Evolutionary conservation across 2,797 vertebrate genomes (phyloP), one percentile per base, ranked within the genome.

Genomic region (Chromis chromis): DNA sequence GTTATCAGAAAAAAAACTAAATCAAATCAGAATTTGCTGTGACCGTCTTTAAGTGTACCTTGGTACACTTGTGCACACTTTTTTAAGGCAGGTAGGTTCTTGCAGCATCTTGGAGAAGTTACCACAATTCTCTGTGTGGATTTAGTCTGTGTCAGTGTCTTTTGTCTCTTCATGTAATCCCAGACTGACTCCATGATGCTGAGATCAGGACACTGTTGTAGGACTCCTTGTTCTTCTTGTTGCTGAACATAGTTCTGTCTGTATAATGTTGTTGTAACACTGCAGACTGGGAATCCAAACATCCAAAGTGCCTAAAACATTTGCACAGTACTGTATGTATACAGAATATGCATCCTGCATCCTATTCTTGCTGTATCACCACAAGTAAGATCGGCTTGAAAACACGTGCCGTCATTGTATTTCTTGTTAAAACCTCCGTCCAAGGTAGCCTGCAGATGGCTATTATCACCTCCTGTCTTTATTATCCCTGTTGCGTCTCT

Each of bases 281-380:
- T 54, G 36, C 36, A 65, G n/a, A 65, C 17, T 44, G 19, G 49
- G 5, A 58, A 39, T 52, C 9, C 44, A 72, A 66, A 62, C 44
- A 36, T 62, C 42, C 14, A 21, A 61, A 72, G 49, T 40, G 49
- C 28, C 31, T 74, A 24, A 56, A 65, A 56, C 65, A 12, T 70
- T 77, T 73, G 74, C 61, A 73, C 74, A 72, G 54, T 14, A 69
- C 67, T 69, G 42, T 77, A 54, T 85, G 76, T 87, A 75, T 75
- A 82, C 74, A 82, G 77, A 83, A 85, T 67, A 87, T 82, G 82
- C 86, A 87, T 88, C 70, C 67, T 89, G 71, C 87, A 89, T 90
- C 69, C 68, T 79, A 62, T 56, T 85, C 42, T 86, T 25, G 16
- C 58, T 83, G 71, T 84, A 74, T 72, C 73, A 76, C 63, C 53